phyloP scores from a whole-genome alignment of 2,113 vertebrate genomes.

The Eublepharis macularius region DNA sequence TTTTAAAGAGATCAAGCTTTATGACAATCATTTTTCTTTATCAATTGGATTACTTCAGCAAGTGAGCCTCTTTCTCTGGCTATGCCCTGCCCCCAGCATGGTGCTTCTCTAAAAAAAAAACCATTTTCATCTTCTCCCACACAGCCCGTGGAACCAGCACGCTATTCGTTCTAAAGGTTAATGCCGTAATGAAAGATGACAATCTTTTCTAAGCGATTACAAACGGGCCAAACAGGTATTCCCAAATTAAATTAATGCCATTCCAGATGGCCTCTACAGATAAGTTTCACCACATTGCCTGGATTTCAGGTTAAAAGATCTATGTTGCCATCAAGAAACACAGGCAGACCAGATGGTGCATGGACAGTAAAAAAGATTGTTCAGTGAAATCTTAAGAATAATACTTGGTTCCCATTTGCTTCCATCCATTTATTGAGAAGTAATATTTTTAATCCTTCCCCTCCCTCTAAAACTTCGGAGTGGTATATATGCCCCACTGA shows the following conservation, averaged over 20 bases:
- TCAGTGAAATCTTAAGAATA: background rate
- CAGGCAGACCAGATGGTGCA: background rate
- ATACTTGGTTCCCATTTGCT: background rate
- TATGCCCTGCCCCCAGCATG: slow-evolving; percentile 39
- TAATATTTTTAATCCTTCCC: background rate
- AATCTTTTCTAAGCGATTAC: slow-evolving; percentile 58
- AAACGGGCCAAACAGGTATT: slow-evolving; percentile 35
- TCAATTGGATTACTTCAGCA: slow-evolving; percentile 27
- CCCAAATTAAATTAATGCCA: slow-evolving; percentile 49
- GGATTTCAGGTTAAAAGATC: accelerated
- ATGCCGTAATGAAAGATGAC: slow-evolving; percentile 67
- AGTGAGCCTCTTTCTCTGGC: slow-evolving; percentile 28
- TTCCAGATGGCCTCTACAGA: background rate
- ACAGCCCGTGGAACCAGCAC: slow-evolving; percentile 53
- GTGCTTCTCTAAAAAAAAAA: slow-evolving; percentile 33
- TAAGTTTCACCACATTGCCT: background rate
- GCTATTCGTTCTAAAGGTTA: slow-evolving; percentile 63
- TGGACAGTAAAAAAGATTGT: background rate
- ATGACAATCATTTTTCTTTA: slow-evolving; percentile 14
- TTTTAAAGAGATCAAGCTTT: slow-evolving; percentile 28
- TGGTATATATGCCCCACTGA: background rate
- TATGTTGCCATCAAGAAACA: accelerated
- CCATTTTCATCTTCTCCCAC: slow-evolving; percentile 61
- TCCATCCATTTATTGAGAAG: background rate
- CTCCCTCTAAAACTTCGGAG: background rate